Evolutionary conservation across 1,140 invertebrate species (phyloP).

Genomic region (Saxidomus purpurata): DNA sequence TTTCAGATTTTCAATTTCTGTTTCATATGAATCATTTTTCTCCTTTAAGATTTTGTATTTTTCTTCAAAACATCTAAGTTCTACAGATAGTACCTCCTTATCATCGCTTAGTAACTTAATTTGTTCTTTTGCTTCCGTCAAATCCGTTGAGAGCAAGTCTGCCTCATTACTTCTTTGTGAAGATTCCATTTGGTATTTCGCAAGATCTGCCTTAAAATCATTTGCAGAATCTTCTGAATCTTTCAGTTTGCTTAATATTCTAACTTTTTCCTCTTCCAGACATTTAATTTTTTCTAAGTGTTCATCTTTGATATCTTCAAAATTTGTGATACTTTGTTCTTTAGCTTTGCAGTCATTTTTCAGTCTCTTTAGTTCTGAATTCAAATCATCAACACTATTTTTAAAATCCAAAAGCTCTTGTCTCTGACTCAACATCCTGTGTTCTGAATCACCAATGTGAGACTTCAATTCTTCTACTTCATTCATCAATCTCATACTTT

Average conservation of each 20-base stretch:
- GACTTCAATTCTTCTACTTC: constrained; percentile 32
- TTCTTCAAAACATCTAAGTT: background rate
- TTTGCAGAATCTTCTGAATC: constrained; percentile 1
- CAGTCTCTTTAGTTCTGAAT: background rate
- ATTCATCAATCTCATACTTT: constrained; percentile 2
- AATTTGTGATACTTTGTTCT: background rate
- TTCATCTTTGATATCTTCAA: background rate
- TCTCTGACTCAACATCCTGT: background rate
- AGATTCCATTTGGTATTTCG: constrained; percentile 28
- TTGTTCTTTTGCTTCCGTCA: constrained; percentile 45
- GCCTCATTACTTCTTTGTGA: constrained; percentile 58
- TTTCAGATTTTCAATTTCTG: constrained; percentile 51
- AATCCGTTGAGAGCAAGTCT: constrained; percentile 32
- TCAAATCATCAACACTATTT: constrained; percentile 1
- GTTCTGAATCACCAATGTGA: background rate
- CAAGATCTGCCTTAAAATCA: constrained; percentile 3
- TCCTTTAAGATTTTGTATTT: background rate
- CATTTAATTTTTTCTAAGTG: background rate
- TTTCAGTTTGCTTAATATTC: background rate
- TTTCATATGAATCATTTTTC: background rate
- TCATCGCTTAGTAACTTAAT: background rate
- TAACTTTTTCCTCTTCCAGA: background rate
- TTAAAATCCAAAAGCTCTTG: background rate
- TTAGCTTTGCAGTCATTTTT: background rate
- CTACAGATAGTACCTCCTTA: background rate